These are phyloP conservation scores for Apis cerana DNA, from an alignment of 1,140 invertebrate genomes.

Conservation along the genomic window DNA sequence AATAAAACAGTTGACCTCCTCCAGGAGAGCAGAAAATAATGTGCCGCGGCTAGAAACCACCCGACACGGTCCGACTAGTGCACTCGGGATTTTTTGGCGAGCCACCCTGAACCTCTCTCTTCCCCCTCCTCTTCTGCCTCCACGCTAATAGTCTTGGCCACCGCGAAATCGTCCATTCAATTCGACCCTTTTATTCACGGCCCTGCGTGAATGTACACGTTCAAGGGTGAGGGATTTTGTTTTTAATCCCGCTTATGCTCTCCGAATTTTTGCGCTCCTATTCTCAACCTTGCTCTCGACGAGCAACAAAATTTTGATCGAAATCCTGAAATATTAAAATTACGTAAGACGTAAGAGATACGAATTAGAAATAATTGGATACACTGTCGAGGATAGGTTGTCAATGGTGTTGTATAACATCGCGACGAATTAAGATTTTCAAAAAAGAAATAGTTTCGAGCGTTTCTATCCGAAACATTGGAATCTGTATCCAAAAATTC, in stretches of 20 bases:
- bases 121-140: conserved; percentile 27
- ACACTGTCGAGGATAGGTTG: no score
- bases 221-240: background rate
- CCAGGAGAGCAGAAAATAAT: conserved; percentile 58
- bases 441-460: no score
- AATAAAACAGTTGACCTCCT: conserved; percentile 74
- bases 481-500: no score
- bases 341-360: no score
- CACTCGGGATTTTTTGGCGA: conserved; percentile 55
- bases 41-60: conserved; percentile 37
- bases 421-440: no score
- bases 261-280: no score
- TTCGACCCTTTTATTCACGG: background rate
- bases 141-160: conserved; percentile 11
- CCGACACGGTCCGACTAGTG: conserved; percentile 22
- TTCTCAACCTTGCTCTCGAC: no score
- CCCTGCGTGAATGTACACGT: background rate
- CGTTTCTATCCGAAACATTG: no score
- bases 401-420: no score
- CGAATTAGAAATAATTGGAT: no score
- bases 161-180: conserved; percentile 20
- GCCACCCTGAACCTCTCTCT: conserved; percentile 9
- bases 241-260: background rate
- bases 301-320: no score
- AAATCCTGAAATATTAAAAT: no score